Evolutionary conservation across 2,888 invertebrate species (phyloP).

Genomic region (Onchidella celtica): DNA sequence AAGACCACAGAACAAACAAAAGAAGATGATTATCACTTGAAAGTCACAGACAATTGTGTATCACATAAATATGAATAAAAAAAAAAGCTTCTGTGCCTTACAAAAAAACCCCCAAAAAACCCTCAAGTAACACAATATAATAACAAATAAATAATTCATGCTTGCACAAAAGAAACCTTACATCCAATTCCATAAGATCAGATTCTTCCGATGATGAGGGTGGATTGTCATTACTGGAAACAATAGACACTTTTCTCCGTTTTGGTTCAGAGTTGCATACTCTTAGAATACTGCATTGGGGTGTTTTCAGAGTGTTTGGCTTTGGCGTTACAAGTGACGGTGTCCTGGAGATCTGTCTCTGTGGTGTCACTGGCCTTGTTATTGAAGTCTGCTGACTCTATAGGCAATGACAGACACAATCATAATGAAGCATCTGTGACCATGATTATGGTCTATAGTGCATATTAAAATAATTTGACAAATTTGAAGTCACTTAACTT

Average conservation of each 20-base stretch:
- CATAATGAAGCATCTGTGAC: too few species aligned
- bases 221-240: conserved; percentile 50
- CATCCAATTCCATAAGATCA: conserved; percentile 72
- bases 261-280: conserved; percentile 62
- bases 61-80: too few species aligned
- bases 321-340: conserved; percentile 14
- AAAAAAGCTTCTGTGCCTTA: too few species aligned
- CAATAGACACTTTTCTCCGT: conserved; percentile 70
- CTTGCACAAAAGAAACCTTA: conserved; percentile 54
- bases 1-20: too few species aligned
- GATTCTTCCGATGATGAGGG: conserved; percentile 63
- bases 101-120: background rate
- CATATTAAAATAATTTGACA: too few species aligned
- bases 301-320: conserved; percentile 52
- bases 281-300: conserved; percentile 68
- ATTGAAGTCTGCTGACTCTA: background rate
- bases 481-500: too few species aligned
- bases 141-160: too few species aligned
- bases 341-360: conserved; percentile 10
- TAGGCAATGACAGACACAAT: background rate
- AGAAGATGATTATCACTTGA: too few species aligned
- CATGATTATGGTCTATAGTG: too few species aligned
- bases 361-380: background rate
- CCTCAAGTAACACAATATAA: background rate
- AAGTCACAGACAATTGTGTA: too few species aligned